Evolutionary conservation across 2,113 vertebrate genomes (phyloP).

Genomic region (Rhinopomastus cyanomelas): DNA sequence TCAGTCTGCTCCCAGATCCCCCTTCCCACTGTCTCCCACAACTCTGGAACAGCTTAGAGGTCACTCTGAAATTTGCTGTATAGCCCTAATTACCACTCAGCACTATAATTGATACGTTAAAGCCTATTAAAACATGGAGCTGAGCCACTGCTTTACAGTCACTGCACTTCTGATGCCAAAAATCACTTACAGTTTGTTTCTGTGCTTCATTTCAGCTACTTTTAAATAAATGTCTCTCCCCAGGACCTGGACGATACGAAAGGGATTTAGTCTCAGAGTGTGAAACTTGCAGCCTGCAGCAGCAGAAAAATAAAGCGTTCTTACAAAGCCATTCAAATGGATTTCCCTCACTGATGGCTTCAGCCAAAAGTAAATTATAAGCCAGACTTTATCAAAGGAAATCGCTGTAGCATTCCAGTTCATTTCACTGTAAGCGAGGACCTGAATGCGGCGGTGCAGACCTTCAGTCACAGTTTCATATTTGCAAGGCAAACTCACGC

Average conservation of each 20-base stretch:
- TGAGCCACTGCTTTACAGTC: slow-evolving; percentile 49
- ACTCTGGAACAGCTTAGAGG: slow-evolving; percentile 13
- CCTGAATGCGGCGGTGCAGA: neutral
- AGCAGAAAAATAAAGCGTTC: slow-evolving; percentile 38
- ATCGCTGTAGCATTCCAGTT: slow-evolving; percentile 31
- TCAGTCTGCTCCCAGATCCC: slow-evolving; percentile 34
- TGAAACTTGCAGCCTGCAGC: slow-evolving; percentile 59
- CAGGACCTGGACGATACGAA: slow-evolving; percentile 34
- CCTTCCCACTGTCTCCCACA: slow-evolving; percentile 31
- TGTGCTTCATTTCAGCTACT: slow-evolving; percentile 55
- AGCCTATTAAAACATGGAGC: slow-evolving; percentile 69
- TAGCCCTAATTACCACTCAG: slow-evolving; percentile 59
- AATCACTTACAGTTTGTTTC: slow-evolving; percentile 67
- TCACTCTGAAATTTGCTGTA: slow-evolving; percentile 44
- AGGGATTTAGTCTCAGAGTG: slow-evolving; percentile 43
- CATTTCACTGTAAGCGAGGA: slow-evolving; percentile 5
- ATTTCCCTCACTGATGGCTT: slow-evolving; percentile 48
- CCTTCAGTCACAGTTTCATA: neutral
- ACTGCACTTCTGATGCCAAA: slow-evolving; percentile 61
- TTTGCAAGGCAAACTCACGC: neutral
- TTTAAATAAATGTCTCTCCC: slow-evolving; percentile 53
- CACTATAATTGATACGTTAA: slow-evolving; percentile 64
- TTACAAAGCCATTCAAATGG: slow-evolving; percentile 59
- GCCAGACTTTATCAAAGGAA: slow-evolving; percentile 59
- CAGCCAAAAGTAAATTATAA: slow-evolving; percentile 61